Evolutionary conservation across 2,888 invertebrate species (phyloP).

Genomic region (Protula sp.): DNA sequence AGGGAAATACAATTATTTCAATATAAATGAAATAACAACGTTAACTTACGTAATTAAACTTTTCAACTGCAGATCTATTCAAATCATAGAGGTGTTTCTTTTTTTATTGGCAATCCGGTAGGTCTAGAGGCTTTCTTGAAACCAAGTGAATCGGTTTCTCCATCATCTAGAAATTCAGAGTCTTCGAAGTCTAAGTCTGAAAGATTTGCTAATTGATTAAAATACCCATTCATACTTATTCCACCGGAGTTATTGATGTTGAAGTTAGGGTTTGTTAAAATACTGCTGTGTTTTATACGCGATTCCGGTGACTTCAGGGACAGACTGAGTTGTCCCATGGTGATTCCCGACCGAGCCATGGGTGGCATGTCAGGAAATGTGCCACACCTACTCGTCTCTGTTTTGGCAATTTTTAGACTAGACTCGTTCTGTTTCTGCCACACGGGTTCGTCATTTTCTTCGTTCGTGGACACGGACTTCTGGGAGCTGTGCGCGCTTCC

Average conservation of each 20-base stretch:
- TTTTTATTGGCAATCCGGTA: slow-evolving; percentile 79
- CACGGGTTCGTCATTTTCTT: slow-evolving; percentile 28
- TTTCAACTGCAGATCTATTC: too few species aligned
- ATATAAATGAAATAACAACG: too few species aligned
- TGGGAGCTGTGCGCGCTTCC: background rate
- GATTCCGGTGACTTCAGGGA: slow-evolving; percentile 45
- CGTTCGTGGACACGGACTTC: background rate
- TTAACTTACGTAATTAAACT: too few species aligned
- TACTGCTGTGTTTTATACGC: slow-evolving; percentile 46
- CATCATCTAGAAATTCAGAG: slow-evolving; percentile 5
- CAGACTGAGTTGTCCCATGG: slow-evolving; percentile 32
- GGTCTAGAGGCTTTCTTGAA: slow-evolving; percentile 30
- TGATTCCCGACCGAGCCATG: slow-evolving; percentile 1
- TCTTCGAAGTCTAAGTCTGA: slow-evolving; percentile 11
- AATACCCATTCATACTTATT: slow-evolving; percentile 21
- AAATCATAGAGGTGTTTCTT: slow-evolving; percentile 72
- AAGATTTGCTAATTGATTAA: slow-evolving; percentile 27
- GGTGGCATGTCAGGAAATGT: background rate
- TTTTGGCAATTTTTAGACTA: slow-evolving; percentile 12
- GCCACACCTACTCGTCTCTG: background rate
- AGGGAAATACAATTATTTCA: too few species aligned
- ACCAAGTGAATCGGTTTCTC: slow-evolving; percentile 1
- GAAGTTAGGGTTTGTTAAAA: slow-evolving; percentile 53
- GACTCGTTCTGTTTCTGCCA: slow-evolving; percentile 41
- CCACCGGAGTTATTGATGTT: slow-evolving; percentile 18